phyloP scores from a whole-genome alignment of 53 echinoderm and acorn worm genomes.

The Zoroaster sp. region DNA sequence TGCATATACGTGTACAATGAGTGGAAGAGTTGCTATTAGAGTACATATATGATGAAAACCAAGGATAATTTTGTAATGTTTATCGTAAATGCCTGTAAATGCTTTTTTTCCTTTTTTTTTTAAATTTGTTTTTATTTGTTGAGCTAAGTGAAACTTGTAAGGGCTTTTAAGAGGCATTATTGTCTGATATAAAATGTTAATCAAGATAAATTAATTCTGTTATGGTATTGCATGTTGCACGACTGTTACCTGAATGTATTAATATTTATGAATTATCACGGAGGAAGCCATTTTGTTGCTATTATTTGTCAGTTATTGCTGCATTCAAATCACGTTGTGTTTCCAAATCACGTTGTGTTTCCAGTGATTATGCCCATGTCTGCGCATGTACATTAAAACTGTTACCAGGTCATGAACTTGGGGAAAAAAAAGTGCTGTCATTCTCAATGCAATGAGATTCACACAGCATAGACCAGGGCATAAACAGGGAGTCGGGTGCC shows the following conservation, averaged over 20 bases:
- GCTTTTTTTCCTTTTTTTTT: neutral
- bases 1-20: neutral
- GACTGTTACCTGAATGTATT: neutral
- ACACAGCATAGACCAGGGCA: neutral
- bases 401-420: neutral
- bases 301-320: neutral
- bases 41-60: neutral
- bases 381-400: neutral
- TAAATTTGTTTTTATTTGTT: neutral
- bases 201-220: neutral
- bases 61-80: neutral
- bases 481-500: constrained; percentile 9
- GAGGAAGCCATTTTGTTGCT: neutral
- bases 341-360: neutral
- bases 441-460: neutral
- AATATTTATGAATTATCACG: neutral
- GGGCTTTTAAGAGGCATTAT: neutral
- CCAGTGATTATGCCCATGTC: neutral
- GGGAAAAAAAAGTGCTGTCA: no score
- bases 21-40: neutral
- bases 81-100: neutral
- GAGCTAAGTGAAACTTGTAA: neutral
- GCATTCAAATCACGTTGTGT: neutral
- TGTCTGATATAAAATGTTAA: neutral
- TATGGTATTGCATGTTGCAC: neutral